Conservation (phyloP, 2,797 vertebrate genomes). For the Megalops cyprinoides region DNA sequence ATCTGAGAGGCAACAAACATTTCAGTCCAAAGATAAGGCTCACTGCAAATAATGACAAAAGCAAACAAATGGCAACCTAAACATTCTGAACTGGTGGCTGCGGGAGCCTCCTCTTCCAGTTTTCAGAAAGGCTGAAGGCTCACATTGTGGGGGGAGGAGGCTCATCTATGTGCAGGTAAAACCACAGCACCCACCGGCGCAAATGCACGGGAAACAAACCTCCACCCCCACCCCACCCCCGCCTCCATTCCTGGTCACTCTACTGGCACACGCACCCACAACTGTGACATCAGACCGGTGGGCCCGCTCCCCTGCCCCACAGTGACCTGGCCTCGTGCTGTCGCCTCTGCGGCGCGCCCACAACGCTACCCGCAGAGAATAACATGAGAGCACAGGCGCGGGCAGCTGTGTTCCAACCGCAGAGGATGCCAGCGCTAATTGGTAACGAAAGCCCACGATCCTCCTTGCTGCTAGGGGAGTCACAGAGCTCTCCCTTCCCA, state of each 20-base stretch:
- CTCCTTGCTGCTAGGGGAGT: background rate
- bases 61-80: background rate
- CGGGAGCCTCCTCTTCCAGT: background rate
- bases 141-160: background rate
- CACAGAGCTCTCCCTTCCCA: background rate
- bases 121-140: constrained; percentile 3
- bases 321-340: constrained; percentile 4
- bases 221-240: background rate
- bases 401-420: background rate
- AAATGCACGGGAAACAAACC: background rate
- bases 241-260: background rate
- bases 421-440: background rate
- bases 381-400: background rate
- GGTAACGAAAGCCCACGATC: background rate
- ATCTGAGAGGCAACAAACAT: background rate
- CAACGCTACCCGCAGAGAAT: background rate
- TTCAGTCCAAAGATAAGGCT: background rate
- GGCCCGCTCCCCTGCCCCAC: background rate
- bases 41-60: constrained; percentile 1
- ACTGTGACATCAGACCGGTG: background rate
- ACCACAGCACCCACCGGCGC: background rate
- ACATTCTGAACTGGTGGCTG: background rate
- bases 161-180: background rate
- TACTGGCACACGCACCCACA: background rate
- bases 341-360: no score